phyloP scores from a whole-genome alignment of 2,113 vertebrate species.

The Zapus hudsonius region DNA sequence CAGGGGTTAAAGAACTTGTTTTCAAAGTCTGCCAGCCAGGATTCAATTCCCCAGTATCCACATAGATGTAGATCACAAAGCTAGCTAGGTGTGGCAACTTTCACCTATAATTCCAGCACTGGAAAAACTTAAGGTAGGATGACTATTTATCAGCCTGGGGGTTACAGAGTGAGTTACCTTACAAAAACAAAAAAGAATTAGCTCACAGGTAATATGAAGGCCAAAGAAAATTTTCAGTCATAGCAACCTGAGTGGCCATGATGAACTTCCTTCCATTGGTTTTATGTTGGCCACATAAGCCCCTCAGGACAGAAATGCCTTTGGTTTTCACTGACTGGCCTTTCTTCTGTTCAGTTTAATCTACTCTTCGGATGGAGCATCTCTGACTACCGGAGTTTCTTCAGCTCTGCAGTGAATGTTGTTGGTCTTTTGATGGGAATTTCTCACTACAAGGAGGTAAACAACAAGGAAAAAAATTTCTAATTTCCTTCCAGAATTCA shows the following conservation, averaged over 20 bases:
- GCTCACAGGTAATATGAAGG: not conserved
- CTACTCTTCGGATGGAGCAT: slow-evolving; percentile 75
- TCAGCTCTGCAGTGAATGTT: slow-evolving; percentile 68
- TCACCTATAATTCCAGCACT: too few relatives aligned
- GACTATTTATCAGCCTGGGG: too few relatives aligned
- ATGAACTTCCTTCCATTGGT: not conserved
- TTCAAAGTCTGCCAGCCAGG: too few relatives aligned
- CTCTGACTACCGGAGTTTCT: slow-evolving; percentile 64
- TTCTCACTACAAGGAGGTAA: slow-evolving; percentile 68
- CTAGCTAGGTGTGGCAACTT: too few relatives aligned
- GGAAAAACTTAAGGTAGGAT: too few relatives aligned
- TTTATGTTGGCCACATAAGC: not conserved
- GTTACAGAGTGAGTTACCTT: too few relatives aligned
- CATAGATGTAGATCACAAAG: too few relatives aligned
- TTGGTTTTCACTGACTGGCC: not conserved
- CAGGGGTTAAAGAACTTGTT: too few relatives aligned
- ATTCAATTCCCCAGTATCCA: too few relatives aligned
- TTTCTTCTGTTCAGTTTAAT: slow-evolving; percentile 74
- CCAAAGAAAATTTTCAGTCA: slow-evolving; percentile 12
- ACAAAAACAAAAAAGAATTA: not conserved
- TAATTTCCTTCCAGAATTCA: not conserved
- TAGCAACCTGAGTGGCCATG: not conserved
- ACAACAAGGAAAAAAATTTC: not conserved
- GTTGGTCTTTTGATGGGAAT: slow-evolving; percentile 72
- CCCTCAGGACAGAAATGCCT: not conserved